Evolutionary conservation across 2,888 invertebrate species (phyloP), one percentile per base, ranked within the genome.

Genomic region (Tolmerus cingulatus): DNA sequence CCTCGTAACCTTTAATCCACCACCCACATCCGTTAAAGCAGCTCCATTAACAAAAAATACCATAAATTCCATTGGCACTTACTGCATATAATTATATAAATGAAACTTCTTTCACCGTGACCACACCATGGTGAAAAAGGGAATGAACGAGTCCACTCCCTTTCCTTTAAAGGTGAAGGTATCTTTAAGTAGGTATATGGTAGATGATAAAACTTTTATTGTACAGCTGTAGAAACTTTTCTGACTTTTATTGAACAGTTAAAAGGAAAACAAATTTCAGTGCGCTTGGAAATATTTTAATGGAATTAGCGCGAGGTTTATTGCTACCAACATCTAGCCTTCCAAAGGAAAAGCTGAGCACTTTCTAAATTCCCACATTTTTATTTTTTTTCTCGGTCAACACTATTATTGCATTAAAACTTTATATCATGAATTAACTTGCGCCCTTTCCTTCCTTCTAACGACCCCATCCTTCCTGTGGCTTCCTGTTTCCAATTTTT

Each of bases 181-280:
- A 78, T 23, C 46, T 46, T 43, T 8, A 46, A 78, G 78, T 9
- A 40, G 78, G 46, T 9, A 40, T 43, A 78, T 43, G 78, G 46
- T 9, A 40, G 78, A 78, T 43, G 23, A 78, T 78, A 78, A 78
- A 78, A 78, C 40, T 78, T 78, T 78, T 78, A 40, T 78, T 23
- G 78, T 43, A 9, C 23, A 78, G 78, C 23, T 78, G 19, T 12
- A 78, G 43, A 37, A 77, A 78, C 37, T 43, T 78, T 46, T 43
- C 37, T 14, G 43, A 78, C 19, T 78, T 78, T 78, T 78, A 78
- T 78, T 43, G 78, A 43, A 46, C 46, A 78, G 78, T 78, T 78
- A 40, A 78, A 78, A 43, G 78, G 46, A 43, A 46, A 78, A 78
- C 78, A 78, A 43, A 46, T 46, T 78, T 78, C 14, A 19, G 5